phyloP scores from a whole-genome alignment of 2,888 invertebrate species.

The Mycalesis mineus region DNA sequence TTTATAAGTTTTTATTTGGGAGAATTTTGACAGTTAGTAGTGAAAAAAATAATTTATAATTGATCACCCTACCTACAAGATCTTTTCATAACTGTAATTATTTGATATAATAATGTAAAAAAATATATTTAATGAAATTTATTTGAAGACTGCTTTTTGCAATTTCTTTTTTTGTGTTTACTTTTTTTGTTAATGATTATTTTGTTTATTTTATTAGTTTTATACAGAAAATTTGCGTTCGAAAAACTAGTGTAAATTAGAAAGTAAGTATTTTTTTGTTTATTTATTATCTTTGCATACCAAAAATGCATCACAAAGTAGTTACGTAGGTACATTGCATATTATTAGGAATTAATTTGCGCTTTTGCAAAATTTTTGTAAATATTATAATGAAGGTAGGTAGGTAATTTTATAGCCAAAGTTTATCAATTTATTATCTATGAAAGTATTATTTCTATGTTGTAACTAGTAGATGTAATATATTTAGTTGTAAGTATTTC shows the following conservation, averaged over 20 bases:
- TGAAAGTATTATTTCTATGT: constrained; percentile 36
- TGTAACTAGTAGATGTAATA: neutral
- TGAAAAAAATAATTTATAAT: too few relatives aligned
- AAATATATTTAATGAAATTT: too few relatives aligned
- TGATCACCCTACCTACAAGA: too few relatives aligned
- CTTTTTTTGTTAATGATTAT: too few relatives aligned
- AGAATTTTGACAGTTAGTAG: neutral
- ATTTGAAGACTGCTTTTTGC: too few relatives aligned
- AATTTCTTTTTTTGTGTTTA: too few relatives aligned
- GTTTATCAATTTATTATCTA: constrained; percentile 36
- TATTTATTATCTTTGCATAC: constrained; percentile 25
- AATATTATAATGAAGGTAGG: constrained; percentile 32
- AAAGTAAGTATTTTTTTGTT: constrained; percentile 5
- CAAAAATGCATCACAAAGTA: constrained; percentile 35
- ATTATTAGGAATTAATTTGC: constrained; percentile 27
- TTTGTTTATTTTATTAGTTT: neutral
- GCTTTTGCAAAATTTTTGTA: constrained; percentile 8
- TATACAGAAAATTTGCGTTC: neutral
- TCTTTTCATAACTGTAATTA: too few relatives aligned
- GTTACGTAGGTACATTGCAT: constrained; percentile 39
- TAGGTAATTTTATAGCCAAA: constrained; percentile 51
- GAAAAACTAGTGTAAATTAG: neutral
- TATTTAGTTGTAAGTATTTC: too few relatives aligned
- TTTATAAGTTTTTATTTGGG: neutral
- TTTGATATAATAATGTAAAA: too few relatives aligned